These are phyloP conservation scores for Ceyx melanurus DNA, from an alignment of 2,113 vertebrate species.

Conservation along the genomic window DNA sequence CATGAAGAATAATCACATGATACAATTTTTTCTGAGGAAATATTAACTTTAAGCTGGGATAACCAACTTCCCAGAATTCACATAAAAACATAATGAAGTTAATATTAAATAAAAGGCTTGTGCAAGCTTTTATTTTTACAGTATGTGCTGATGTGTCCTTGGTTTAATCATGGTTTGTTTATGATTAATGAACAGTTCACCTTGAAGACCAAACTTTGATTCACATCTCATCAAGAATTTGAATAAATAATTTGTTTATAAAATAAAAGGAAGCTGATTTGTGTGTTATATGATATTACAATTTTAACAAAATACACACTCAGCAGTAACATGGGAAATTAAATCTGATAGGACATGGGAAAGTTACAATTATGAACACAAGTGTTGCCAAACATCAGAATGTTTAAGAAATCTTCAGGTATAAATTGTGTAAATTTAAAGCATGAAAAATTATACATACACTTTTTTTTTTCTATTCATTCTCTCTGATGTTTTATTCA, in stretches of 20 bases:
- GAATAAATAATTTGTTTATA: constrained; percentile 69
- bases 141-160: constrained; percentile 67
- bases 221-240: constrained; percentile 83
- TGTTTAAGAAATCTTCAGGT: background rate
- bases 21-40: constrained; percentile 64
- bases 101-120: constrained; percentile 81
- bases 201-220: constrained; percentile 80
- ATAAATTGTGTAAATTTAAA: background rate
- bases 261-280: constrained; percentile 71
- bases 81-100: constrained; percentile 79
- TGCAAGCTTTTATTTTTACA: constrained; percentile 75
- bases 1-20: constrained; percentile 56
- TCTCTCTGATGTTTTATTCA: background rate
- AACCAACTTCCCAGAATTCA: constrained; percentile 75
- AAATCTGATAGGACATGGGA: background rate
- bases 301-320: background rate
- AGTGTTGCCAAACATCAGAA: background rate
- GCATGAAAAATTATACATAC: background rate
- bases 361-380: background rate
- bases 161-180: constrained; percentile 75
- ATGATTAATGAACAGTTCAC: constrained; percentile 82
- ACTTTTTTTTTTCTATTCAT: background rate
- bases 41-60: constrained; percentile 72
- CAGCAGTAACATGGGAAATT: background rate
- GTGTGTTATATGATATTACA: background rate